Conservation (phyloP, 2,888 invertebrate genomes). For the Nemapogon koenigi region DNA sequence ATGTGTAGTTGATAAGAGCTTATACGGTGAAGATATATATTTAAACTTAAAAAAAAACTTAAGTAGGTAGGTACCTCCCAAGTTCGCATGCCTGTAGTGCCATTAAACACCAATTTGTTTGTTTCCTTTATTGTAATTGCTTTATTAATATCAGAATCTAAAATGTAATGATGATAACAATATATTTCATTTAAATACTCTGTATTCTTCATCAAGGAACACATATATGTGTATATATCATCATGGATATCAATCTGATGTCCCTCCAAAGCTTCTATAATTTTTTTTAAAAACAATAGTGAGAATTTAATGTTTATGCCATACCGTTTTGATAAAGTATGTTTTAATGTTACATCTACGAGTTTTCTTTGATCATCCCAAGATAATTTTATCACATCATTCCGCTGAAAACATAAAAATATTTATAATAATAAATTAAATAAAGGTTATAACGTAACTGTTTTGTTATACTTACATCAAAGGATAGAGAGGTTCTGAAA, state of each 20-base stretch:
- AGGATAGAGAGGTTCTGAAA: background rate
- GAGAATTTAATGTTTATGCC: conserved; percentile 70
- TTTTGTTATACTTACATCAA: background rate
- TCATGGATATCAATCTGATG: conserved; percentile 69
- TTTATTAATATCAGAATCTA: conserved; percentile 33
- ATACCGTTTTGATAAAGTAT: conserved; percentile 55
- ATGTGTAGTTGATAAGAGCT: background rate
- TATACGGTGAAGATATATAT: background rate
- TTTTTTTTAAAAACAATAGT: conserved; percentile 68
- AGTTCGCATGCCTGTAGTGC: conserved; percentile 80
- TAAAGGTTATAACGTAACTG: background rate
- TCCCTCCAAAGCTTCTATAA: conserved; percentile 66
- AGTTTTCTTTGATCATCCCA: conserved; percentile 67
- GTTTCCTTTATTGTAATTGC: conserved; percentile 72
- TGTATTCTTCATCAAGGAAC: conserved; percentile 47
- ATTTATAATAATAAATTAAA: background rate
- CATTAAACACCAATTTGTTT: conserved; percentile 73
- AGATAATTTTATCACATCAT: conserved; percentile 28
- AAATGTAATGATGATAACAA: conserved; percentile 70
- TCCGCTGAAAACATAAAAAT: conserved; percentile 25
- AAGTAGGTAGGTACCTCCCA: conserved; percentile 69
- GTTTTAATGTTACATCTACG: conserved; percentile 64
- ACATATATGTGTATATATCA: conserved; percentile 67
- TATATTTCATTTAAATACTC: conserved; percentile 29
- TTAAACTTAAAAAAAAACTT: background rate